Evolutionary conservation across 64 coral and sea anemone genomes (phyloP).

Genomic region (Pachyseris speciosa): DNA sequence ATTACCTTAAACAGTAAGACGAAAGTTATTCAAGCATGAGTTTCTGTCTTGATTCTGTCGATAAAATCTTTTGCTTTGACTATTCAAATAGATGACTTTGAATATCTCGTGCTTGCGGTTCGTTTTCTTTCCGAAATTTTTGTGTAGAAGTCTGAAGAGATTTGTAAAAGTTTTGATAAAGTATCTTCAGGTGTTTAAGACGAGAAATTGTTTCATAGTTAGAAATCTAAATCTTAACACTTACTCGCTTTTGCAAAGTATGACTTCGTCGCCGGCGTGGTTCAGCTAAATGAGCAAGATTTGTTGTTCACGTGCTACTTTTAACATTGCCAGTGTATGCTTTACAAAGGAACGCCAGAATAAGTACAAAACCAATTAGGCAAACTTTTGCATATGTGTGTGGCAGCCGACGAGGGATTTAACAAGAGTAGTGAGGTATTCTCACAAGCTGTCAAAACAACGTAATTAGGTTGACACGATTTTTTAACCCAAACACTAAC

Average conservation of each 20-base stretch:
- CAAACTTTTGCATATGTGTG: conserved; percentile 32
- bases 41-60: too few species aligned
- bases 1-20: too few species aligned
- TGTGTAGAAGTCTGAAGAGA: too few species aligned
- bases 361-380: conserved; percentile 24
- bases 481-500: neutral
- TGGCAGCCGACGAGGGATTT: neutral
- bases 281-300: conserved; percentile 40
- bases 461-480: neutral
- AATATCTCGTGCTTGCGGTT: too few species aligned
- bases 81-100: too few species aligned
- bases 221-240: neutral
- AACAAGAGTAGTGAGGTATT: neutral
- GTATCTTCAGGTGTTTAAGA: too few species aligned
- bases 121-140: too few species aligned
- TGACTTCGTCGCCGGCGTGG: neutral
- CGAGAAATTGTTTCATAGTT: neutral
- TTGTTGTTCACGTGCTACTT: conserved; percentile 16
- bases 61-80: too few species aligned
- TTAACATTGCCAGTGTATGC: neutral
- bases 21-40: too few species aligned
- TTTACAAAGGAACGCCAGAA: conserved; percentile 20
- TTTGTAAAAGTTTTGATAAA: too few species aligned
- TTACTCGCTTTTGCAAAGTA: neutral
- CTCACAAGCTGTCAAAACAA: conserved; percentile 26